phyloP scores from a whole-genome alignment of 2,797 vertebrate species.

The Karalla daura region DNA sequence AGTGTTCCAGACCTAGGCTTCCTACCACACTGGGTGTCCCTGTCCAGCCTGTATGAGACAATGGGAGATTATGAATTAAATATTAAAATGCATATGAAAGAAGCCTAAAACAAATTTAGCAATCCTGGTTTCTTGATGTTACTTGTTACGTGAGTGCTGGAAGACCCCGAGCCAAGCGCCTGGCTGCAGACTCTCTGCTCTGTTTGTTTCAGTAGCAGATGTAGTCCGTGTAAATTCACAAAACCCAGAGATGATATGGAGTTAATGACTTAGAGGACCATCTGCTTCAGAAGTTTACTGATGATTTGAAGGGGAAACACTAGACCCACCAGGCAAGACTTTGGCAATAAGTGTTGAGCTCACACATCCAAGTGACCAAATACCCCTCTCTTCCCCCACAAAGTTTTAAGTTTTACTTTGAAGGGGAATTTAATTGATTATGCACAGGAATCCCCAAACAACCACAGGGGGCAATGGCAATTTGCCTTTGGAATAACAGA shows the following conservation, averaged over 20 bases:
- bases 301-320: background rate
- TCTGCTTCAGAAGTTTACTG: background rate
- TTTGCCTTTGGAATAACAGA: background rate
- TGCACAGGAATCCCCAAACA: background rate
- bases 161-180: too few species aligned
- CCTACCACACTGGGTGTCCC: too few species aligned
- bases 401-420: background rate
- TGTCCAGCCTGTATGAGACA: too few species aligned
- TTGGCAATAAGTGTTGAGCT: too few species aligned
- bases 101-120: too few species aligned
- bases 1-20: too few species aligned
- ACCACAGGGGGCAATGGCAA: background rate
- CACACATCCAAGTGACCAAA: constrained; percentile 1
- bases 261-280: background rate
- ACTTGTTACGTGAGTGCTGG: too few species aligned
- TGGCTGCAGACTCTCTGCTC: background rate
- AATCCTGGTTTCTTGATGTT: too few species aligned
- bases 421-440: background rate
- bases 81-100: too few species aligned
- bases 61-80: too few species aligned
- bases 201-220: background rate
- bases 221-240: background rate
- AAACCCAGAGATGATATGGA: background rate
- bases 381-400: background rate
- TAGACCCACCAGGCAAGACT: background rate